These are phyloP conservation scores for Melitaea athalia DNA, from an alignment of 2,888 invertebrate species.

Conservation along the genomic window DNA sequence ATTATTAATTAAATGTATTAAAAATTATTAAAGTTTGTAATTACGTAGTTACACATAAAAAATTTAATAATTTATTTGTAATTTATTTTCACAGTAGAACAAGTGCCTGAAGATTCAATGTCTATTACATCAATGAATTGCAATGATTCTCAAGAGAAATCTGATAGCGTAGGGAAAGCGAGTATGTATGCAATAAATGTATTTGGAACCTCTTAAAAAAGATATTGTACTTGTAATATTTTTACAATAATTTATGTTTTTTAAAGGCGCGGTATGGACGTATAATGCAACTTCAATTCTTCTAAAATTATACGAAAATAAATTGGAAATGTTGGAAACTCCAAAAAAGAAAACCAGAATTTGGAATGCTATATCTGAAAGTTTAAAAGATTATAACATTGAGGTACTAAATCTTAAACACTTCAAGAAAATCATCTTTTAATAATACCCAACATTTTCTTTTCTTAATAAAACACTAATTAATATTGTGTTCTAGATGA, in stretches of 20 bases:
- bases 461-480: neutral
- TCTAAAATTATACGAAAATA: slow-evolving; percentile 57
- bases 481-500: slow-evolving; percentile 47
- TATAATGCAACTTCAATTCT: slow-evolving; percentile 51
- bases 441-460: neutral
- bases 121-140: slow-evolving; percentile 21
- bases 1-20: too few species aligned
- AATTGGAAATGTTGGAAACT: slow-evolving; percentile 58
- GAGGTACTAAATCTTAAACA: slow-evolving; percentile 43
- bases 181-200: slow-evolving; percentile 29
- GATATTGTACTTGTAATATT: neutral
- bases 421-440: neutral
- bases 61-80: neutral
- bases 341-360: slow-evolving; percentile 63
- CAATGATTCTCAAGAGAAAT: slow-evolving; percentile 45
- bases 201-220: neutral
- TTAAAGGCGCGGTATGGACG: slow-evolving; percentile 58
- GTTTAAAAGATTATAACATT: slow-evolving; percentile 53
- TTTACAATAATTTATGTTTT: slow-evolving; percentile 16
- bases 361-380: slow-evolving; percentile 59
- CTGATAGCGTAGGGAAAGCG: slow-evolving; percentile 19
- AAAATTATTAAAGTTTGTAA: too few species aligned
- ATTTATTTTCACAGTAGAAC: slow-evolving; percentile 7
- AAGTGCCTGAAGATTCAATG: slow-evolving; percentile 3
- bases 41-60: neutral